Evolutionary conservation across 2,797 vertebrate species (phyloP), one percentile per base, ranked within the genome.

Genomic region (Hipposideros larvatus): DNA sequence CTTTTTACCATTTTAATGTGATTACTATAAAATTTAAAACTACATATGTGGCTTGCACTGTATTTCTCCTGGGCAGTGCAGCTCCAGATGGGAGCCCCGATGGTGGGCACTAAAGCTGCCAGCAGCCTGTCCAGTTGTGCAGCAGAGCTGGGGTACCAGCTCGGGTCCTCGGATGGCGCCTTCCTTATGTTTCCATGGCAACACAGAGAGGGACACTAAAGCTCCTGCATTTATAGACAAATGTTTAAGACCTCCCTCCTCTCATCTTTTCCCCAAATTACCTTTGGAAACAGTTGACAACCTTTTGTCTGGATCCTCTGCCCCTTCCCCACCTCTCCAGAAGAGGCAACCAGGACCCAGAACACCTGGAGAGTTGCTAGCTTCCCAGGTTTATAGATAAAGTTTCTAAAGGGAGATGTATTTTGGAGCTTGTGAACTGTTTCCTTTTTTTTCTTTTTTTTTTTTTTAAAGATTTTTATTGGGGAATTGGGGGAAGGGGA

Each of bases 41-140:
- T 24, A 86, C 18, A 1, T 48, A 9, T 8, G 6, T 28, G 70
- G 15, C 34, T 75, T 10, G 2, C 7, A 22, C 41, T 55, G 31
- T n/a, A 43, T 79, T 78, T 88, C 43, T 77, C 18, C 61, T 2
- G 4, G 31, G 63, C 28, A 14, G 15, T 5, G 22, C 2, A 10
- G 28, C 37, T 61, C 43, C 15, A 41, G 53, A 28, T 9, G 11
- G n/a, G 41, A 51, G 4, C 53, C 57, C 71, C 3, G 15, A 61
- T 18, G 4, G 19, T 5, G 14, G 46, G 13, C 15, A 2, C 21
- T 22, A 26, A 34, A 22, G 31, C 55, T 16, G 15, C 28, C 21
- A 1, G 5, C 15, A 75, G 59, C 37, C 34, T 4, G 5, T 14
- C 16, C 14, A 8, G 0, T 16, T 31, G 3, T 28, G 5, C 26